Percentiles rank a stretch among this genome's conserved stretches.
phyloP scores from a whole-genome alignment of 1,140 invertebrate species.

The Plutomurus gul region DNA sequence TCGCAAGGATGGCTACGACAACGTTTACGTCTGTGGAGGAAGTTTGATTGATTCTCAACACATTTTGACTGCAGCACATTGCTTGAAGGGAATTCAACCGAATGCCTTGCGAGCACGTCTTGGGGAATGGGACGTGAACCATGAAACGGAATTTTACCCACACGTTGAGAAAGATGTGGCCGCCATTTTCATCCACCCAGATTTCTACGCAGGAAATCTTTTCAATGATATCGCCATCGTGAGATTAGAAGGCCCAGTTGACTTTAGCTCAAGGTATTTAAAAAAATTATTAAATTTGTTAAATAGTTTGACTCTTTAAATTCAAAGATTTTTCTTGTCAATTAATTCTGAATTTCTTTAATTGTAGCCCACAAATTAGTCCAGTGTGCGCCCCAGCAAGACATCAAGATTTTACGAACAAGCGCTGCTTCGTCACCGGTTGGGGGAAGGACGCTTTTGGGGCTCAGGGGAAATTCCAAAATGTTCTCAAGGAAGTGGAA shows the following conservation, averaged over 20 bases:
- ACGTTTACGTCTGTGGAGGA: slow-evolving; percentile 72
- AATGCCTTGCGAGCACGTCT: slow-evolving; percentile 81
- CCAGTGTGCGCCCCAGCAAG: slow-evolving; percentile 84
- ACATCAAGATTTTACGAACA: slow-evolving; percentile 76
- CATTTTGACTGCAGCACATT: slow-evolving; percentile 88
- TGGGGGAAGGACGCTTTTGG: slow-evolving; percentile 95
- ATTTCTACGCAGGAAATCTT: slow-evolving; percentile 90
- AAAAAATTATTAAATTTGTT: too few species aligned
- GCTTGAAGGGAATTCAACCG: slow-evolving; percentile 76
- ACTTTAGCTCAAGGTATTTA: slow-evolving; percentile 68
- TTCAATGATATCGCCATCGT: slow-evolving; percentile 87
- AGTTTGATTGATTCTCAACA: slow-evolving; percentile 80
- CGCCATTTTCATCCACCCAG: slow-evolving; percentile 79
- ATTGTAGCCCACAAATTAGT: slow-evolving; percentile 79
- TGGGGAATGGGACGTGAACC: slow-evolving; percentile 94
- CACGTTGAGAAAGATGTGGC: slow-evolving; percentile 84
- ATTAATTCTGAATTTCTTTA: too few species aligned
- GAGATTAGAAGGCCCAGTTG: slow-evolving; percentile 76
- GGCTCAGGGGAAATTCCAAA: slow-evolving; percentile 84
- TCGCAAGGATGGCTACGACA: slow-evolving; percentile 86
- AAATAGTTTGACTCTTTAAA: too few species aligned
- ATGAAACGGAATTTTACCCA: slow-evolving; percentile 91
- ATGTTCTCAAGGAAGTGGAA: slow-evolving; percentile 84
- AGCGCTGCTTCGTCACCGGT: slow-evolving; percentile 86
- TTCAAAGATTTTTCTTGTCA: too few species aligned